Base-by-base conservation (phyloP, 2,797 vertebrate species). In the Apodemus agrarius region DNA sequence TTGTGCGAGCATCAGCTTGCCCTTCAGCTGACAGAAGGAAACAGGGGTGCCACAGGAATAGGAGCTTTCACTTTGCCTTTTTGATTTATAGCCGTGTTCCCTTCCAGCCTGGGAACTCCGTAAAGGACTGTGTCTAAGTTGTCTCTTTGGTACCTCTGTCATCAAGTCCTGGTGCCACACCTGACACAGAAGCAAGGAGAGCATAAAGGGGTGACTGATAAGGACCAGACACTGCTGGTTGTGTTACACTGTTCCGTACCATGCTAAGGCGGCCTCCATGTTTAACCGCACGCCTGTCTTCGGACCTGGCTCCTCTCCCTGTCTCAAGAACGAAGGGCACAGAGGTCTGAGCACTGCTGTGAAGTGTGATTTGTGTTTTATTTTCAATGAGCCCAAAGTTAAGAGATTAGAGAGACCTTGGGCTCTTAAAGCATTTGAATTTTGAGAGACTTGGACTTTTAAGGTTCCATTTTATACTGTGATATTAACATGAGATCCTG, bases 201-300 rank as follows among this genome's bases (percentile, higher is more conserved):
- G 61, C 40, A 3, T 3, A 12, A 29, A 19, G 4, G 46, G n/a
- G 19, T 22, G 2, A 21, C 57, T 46, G 79, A 54, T n/a, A n/a
- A n/a, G 43, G 46, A 75, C 12, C 6, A n/a, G n/a, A 43, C 0
- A 1, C 74, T 29, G 7, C 4, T 6, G 1, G 17, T 31, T 10
- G 24, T 65, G 0, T 24, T 19, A 31, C 87, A 12, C 2, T 61
- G 2, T 31, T 92, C 1, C 0, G 0, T 0, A 4, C 54, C 43
- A 4, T 34, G 3, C 78, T 12, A 0, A 2, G 8, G 3, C 6
- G 6, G 3, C 22, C 65, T 49, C 37, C 10, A 0, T 8, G 5
- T 63, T n/a, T 22, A 49, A 46, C 19, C 2, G 0, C 1, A 17
- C 2, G 5, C 37, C 57, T 76, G 29, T 78, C 74, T 81, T 65